Conservation (phyloP, 37 sponge, comb jelly and placozoan genomes). For the Amphimedon queenslandica region DNA sequence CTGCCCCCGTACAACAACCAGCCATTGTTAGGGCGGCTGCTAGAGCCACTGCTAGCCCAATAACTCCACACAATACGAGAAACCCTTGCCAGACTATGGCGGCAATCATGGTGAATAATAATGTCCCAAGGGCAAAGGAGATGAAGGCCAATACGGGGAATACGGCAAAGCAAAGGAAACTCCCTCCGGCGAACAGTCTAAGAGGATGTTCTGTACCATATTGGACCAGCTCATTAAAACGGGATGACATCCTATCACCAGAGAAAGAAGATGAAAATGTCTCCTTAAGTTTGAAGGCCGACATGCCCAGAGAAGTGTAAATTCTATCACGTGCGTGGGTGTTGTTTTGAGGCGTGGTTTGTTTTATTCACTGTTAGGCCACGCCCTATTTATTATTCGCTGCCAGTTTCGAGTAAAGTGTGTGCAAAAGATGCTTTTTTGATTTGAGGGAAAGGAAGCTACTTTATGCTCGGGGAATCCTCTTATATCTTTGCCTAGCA, state of each 20-base stretch:
- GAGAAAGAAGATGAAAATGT: no score
- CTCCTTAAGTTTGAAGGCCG: no score
- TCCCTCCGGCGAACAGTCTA: slow-evolving; percentile 22
- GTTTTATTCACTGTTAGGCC: no score
- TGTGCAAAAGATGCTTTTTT: no score
- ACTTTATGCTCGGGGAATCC: no score
- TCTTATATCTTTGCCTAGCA: no score
- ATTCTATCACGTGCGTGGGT: no score
- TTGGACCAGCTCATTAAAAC: not conserved
- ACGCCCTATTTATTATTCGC: no score
- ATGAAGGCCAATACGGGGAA: slow-evolving; percentile 40
- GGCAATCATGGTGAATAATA: slow-evolving; percentile 35
- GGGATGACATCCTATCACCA: not conserved
- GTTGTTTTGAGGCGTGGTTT: no score
- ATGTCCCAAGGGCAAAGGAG: slow-evolving; percentile 23
- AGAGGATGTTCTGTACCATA: slow-evolving; percentile 30
- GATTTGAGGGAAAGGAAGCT: no score
- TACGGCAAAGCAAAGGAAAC: slow-evolving; percentile 13
- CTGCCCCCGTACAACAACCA: slow-evolving; percentile 1
- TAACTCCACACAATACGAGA: slow-evolving; percentile 22
- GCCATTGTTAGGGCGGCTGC: slow-evolving; percentile 28
- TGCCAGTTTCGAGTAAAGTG: no score
- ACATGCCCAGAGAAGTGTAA: no score
- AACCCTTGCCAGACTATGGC: slow-evolving; percentile 37
- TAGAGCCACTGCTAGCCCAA: slow-evolving; percentile 32